A percentile compares a stretch with the other conserved stretches of the same genome.
Evolutionary conservation across 92 coral and sea anemone genomes (phyloP).

Genomic region (Plumapathes pennacea): DNA sequence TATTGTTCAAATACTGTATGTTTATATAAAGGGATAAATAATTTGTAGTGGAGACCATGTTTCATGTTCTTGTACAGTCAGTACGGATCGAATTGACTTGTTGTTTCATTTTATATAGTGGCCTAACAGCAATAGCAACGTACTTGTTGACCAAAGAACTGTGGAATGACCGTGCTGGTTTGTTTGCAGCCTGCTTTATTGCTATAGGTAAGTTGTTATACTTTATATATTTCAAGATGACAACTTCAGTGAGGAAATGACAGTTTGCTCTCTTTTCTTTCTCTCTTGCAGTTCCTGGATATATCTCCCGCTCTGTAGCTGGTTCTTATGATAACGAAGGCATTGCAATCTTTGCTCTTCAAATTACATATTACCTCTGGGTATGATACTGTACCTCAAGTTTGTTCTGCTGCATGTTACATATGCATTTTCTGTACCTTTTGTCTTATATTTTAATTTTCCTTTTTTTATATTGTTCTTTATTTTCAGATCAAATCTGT

Average conservation of each 20-base stretch:
- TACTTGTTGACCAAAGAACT: conserved; percentile 92
- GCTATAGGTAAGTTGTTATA: conserved; percentile 72
- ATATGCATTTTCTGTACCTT: too few relatives aligned
- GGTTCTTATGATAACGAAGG: conserved; percentile 99
- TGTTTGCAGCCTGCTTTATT: conserved; percentile 98
- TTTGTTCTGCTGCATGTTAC: too few relatives aligned
- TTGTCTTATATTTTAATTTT: not conserved
- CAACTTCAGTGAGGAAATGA: not conserved
- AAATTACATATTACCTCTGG: conserved; percentile 95
- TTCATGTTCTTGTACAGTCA: too few relatives aligned
- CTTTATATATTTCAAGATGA: not conserved
- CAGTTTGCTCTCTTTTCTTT: not conserved
- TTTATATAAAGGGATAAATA: too few relatives aligned
- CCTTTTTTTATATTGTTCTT: not conserved
- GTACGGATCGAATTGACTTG: too few relatives aligned
- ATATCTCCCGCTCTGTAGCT: conserved; percentile 99
- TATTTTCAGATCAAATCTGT: conserved; percentile 76
- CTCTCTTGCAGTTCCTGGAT: conserved; percentile 82
- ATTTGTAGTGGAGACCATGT: too few relatives aligned
- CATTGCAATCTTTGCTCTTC: conserved; percentile 97
- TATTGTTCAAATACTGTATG: too few relatives aligned
- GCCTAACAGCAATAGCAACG: conserved; percentile 95
- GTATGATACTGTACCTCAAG: conserved; percentile 37
- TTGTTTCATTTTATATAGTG: conserved; percentile 50
- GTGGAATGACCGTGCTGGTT: conserved; percentile 98